Conservation (phyloP, 2,888 invertebrate species). For the Hipparchia semele region DNA sequence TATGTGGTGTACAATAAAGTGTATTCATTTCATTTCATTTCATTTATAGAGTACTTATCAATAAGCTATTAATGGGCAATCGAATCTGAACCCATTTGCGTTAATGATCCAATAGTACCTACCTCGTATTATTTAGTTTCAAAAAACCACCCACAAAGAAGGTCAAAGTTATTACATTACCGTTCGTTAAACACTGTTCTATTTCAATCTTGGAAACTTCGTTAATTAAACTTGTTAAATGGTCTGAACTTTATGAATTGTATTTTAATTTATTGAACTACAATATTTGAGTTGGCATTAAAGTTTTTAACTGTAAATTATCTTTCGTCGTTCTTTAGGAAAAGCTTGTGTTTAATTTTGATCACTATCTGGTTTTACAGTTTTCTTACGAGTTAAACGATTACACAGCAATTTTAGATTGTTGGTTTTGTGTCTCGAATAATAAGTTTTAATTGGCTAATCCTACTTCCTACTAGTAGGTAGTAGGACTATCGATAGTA, state of each 20-base stretch:
- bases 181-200: slow-evolving; percentile 20
- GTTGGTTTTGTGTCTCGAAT: background rate
- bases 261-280: slow-evolving; percentile 23
- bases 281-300: slow-evolving; percentile 23
- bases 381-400: background rate
- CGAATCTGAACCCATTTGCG: background rate
- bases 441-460: background rate
- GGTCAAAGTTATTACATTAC: slow-evolving; percentile 18
- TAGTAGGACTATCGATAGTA: too few species aligned
- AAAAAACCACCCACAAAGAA: slow-evolving; percentile 4
- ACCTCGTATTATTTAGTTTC: background rate
- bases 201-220: slow-evolving; percentile 24
- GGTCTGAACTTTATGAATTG: slow-evolving; percentile 21
- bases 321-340: background rate
- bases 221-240: slow-evolving; percentile 26
- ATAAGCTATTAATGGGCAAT: background rate
- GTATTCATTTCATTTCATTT: too few species aligned
- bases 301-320: slow-evolving; percentile 17
- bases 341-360: slow-evolving; percentile 11
- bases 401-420: background rate
- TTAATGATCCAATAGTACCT: background rate
- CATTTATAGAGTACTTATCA: background rate
- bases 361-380: slow-evolving; percentile 9
- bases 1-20: too few species aligned
- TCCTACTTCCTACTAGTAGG: too few species aligned